A percentile compares a stretch with the other conserved stretches of the same genome.
Conservation (phyloP, 2,888 invertebrate species). For the Elgonia sp. region DNA sequence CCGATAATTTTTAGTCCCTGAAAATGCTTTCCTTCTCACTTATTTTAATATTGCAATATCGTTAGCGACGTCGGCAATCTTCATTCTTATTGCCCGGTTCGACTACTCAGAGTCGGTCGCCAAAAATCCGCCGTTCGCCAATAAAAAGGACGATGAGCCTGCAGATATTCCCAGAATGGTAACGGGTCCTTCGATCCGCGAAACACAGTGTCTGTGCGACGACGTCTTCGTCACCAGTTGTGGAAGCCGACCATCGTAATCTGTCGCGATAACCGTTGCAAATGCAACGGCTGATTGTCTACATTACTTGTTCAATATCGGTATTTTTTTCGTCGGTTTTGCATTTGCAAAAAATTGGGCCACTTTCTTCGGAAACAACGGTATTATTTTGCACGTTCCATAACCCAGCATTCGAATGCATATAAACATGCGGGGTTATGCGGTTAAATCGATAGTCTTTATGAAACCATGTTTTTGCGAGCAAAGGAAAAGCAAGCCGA, state of each 20-base stretch:
- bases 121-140: constrained; percentile 76
- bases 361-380: constrained; percentile 71
- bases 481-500: constrained; percentile 26
- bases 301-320: constrained; percentile 56
- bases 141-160: constrained; percentile 83
- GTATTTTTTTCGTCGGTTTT: constrained; percentile 53
- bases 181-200: constrained; percentile 66
- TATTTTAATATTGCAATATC: constrained; percentile 53
- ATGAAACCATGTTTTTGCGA: constrained; percentile 38
- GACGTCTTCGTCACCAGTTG: constrained; percentile 61
- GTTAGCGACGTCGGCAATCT: constrained; percentile 55
- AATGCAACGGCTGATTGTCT: constrained; percentile 67
- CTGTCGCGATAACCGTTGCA: constrained; percentile 61
- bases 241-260: constrained; percentile 36
- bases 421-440: constrained; percentile 54
- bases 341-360: constrained; percentile 61
- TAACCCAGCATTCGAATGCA: constrained; percentile 40
- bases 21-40: constrained; percentile 53
- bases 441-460: constrained; percentile 55
- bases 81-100: constrained; percentile 80
- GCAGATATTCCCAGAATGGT: constrained; percentile 69
- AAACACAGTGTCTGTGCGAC: constrained; percentile 33
- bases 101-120: constrained; percentile 60
- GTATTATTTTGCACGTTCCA: constrained; percentile 59
- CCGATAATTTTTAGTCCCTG: too few relatives aligned